phyloP scores from a whole-genome alignment of 2,797 vertebrate species.

The Rousettus madagascariensis region DNA sequence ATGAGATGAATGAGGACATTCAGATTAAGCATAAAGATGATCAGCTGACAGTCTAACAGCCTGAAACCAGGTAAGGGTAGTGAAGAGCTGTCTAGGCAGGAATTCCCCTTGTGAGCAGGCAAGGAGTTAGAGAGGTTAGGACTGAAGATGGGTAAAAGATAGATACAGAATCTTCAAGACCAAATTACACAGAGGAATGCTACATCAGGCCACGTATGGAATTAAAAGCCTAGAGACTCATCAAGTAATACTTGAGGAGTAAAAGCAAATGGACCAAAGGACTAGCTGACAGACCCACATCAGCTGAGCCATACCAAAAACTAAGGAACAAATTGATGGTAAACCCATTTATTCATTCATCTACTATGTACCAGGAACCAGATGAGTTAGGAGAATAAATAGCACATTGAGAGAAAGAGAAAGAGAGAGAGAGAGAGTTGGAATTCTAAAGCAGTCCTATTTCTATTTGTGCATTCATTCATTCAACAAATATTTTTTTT shows the following conservation, averaged over 20 bases:
- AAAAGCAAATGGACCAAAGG: background rate
- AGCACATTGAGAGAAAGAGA: background rate
- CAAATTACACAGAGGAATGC: background rate
- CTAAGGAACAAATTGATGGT: background rate
- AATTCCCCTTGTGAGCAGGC: background rate
- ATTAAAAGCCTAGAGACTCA: background rate
- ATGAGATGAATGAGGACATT: background rate
- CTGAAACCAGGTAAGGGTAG: background rate
- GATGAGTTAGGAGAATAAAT: background rate
- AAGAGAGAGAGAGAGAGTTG: background rate
- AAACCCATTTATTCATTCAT: background rate
- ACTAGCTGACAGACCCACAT: background rate
- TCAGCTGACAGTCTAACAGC: background rate
- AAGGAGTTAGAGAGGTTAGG: background rate
- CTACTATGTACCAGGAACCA: background rate
- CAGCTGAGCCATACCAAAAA: background rate
- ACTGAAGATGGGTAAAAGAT: background rate
- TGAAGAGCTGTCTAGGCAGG: background rate
- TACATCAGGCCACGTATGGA: background rate
- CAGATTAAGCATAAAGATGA: background rate
- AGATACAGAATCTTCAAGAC: background rate
- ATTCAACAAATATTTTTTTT: background rate
- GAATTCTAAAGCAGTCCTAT: background rate
- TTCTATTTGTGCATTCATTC: background rate
- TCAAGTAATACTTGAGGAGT: background rate